Percentiles rank a stretch among this genome's conserved stretches.
Conservation (phyloP, 2,888 invertebrate genomes). For the Anagyrus pseudococci region DNA sequence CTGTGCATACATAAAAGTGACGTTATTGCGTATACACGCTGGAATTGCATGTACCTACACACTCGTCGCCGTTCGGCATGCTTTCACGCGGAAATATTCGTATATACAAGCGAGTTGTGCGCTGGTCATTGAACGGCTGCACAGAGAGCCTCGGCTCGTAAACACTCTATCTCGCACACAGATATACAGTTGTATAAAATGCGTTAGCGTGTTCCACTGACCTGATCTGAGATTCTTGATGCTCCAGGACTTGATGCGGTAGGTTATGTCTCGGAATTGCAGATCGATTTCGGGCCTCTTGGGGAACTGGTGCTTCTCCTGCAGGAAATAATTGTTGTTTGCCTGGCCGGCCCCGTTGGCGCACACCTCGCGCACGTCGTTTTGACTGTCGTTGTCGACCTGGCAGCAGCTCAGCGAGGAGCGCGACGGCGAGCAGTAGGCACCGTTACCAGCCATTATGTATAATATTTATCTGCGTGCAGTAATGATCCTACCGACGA, state of each 20-base stretch:
- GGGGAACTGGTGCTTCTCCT: slow-evolving; percentile 63
- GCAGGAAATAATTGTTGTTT: slow-evolving; percentile 50
- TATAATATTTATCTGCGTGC: neutral
- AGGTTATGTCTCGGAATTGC: slow-evolving; percentile 73
- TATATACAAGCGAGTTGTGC: no score
- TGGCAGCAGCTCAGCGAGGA: slow-evolving; percentile 58
- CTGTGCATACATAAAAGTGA: no score
- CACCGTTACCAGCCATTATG: slow-evolving; percentile 45
- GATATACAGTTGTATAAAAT: no score
- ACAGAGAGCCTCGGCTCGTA: neutral
- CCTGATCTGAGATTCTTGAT: slow-evolving; percentile 67
- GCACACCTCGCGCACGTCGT: slow-evolving; percentile 49
- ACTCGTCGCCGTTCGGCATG: no score
- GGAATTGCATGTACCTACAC: no score
- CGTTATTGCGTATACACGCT: no score
- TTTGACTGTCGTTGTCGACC: slow-evolving; percentile 52
- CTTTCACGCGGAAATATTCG: no score
- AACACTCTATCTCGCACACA: no score
- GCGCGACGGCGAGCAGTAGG: slow-evolving; percentile 54
- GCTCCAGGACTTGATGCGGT: slow-evolving; percentile 68
- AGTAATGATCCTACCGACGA: neutral
- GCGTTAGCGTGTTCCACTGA: no score
- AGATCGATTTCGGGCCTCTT: slow-evolving; percentile 71
- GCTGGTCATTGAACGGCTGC: neutral
- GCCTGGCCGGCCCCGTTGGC: slow-evolving; percentile 31